Conservation (phyloP, 2,797 vertebrate genomes). For the Streptopelia turtur region DNA sequence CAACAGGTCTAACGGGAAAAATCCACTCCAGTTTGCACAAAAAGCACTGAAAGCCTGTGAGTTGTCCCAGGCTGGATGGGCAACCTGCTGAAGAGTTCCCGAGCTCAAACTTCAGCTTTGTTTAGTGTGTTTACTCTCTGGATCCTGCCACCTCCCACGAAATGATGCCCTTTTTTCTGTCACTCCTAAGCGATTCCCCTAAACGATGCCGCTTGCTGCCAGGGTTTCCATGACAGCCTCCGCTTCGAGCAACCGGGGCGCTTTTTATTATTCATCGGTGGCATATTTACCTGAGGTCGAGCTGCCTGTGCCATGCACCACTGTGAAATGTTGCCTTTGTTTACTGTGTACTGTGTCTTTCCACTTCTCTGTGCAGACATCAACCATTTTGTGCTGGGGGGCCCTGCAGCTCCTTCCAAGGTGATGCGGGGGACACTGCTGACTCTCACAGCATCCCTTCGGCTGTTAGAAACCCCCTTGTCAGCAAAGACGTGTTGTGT, state of each 20-base stretch:
- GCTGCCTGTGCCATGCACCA: background rate
- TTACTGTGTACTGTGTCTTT: fast-evolving
- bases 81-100: background rate
- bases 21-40: background rate
- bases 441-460: background rate
- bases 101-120: background rate
- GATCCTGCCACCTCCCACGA: background rate
- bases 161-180: background rate
- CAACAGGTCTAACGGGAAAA: background rate
- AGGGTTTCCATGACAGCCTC: slow-evolving; percentile 41
- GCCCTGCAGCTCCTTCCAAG: background rate
- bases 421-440: background rate
- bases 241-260: fast-evolving
- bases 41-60: background rate
- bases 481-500: fast-evolving
- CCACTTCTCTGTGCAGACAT: background rate
- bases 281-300: background rate
- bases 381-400: background rate
- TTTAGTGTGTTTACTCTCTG: background rate
- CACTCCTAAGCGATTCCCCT: background rate
- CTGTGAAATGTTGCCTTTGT: background rate
- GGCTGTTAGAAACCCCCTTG: background rate
- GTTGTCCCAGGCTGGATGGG: background rate
- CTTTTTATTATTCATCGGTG: background rate
- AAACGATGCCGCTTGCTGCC: background rate